Conservation (phyloP, 2,888 invertebrate species). For the Deroplatys truncata region DNA sequence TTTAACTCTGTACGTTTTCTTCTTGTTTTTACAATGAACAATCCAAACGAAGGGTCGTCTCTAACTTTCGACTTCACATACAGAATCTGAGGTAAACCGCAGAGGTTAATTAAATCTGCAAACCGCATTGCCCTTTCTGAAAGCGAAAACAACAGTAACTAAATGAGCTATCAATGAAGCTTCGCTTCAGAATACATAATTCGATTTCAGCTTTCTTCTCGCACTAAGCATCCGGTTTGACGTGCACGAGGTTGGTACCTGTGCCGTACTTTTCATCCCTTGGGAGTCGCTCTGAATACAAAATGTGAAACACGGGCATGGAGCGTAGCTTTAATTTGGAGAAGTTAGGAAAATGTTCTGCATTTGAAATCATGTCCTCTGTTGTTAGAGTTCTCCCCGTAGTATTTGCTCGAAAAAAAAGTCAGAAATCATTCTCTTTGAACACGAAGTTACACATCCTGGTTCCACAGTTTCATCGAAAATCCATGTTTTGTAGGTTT, state of each 20-base stretch:
- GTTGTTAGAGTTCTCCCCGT: not conserved
- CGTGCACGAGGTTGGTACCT: not conserved
- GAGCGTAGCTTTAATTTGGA: not conserved
- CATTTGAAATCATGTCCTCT: not conserved
- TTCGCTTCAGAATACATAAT: not conserved
- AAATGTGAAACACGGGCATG: not conserved
- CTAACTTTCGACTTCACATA: not conserved
- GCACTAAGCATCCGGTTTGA: not conserved
- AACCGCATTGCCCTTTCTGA: not conserved
- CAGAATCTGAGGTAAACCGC: not conserved
- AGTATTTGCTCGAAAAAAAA: not conserved
- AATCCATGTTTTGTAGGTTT: not conserved
- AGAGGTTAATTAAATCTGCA: not conserved
- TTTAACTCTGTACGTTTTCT: not conserved
- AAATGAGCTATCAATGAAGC: not conserved
- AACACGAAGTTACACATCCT: not conserved
- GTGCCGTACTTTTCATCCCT: not conserved
- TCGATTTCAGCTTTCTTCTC: not conserved
- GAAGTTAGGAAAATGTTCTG: not conserved
- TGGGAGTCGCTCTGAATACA: not conserved
- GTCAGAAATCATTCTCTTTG: not conserved
- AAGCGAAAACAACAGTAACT: not conserved
- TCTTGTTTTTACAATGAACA: not conserved
- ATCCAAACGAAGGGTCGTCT: not conserved
- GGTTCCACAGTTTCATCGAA: not conserved